Conservation (phyloP, 2,797 vertebrate species). For the Platalea minor region DNA sequence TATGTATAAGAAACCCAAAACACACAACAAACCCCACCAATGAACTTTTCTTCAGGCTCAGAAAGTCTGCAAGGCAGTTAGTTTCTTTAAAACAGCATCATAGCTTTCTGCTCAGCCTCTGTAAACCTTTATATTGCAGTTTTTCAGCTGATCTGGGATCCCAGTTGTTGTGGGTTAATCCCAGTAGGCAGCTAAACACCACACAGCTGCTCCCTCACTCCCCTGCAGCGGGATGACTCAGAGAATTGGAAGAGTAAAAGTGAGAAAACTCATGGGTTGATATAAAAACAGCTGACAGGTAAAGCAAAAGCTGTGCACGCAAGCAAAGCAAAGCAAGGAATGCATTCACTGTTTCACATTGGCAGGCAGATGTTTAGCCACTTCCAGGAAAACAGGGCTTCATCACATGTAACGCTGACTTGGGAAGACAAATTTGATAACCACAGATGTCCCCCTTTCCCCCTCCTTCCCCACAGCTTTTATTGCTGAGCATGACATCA, state of each 20-base stretch:
- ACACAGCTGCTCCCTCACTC: not conserved
- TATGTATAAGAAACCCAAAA: not conserved
- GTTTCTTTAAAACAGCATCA: not conserved
- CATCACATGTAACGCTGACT: rapidly evolving
- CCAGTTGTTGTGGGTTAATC: not conserved
- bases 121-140: not conserved
- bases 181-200: not conserved
- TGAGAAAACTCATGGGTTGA: not conserved
- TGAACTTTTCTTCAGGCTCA: not conserved
- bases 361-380: not conserved
- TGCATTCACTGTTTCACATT: not conserved
- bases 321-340: not conserved
- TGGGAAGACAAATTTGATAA: not conserved
- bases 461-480: not conserved
- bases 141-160: not conserved
- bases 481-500: not conserved
- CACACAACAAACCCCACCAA: not conserved
- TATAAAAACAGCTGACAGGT: not conserved
- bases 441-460: not conserved
- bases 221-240: not conserved
- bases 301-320: not conserved
- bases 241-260: not conserved
- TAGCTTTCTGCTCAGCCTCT: not conserved
- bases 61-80: too few relatives aligned
- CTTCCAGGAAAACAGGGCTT: not conserved